Evolutionary conservation across 1,140 invertebrate species (phyloP), one percentile per base, ranked within the genome.

Genomic region (Portunus trituberculatus): DNA sequence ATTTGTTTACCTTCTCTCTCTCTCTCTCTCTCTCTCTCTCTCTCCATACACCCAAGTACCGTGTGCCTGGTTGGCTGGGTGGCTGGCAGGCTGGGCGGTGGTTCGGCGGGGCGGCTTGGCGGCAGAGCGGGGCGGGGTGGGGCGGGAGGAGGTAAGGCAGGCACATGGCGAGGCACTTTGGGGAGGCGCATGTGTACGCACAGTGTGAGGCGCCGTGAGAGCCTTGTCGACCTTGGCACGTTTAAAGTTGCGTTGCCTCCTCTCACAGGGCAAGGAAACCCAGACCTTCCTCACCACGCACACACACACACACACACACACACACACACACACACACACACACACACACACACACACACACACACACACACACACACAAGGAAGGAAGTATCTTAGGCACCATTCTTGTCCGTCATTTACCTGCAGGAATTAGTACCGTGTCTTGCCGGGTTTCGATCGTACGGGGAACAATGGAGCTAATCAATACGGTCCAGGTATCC

Each of bases 301-400:
- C 67, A n/a, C 67, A 76, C 67, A n/a, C 67, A 76, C 67, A n/a
- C 67, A 76, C 67, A n/a, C 20, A n/a, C n/a, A 76, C 67, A n/a
- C 67, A n/a, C 67, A 25, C 67, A 59, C 48, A 52, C 48, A 52
- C 48, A 52, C 48, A 52, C 48, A 52, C 48, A 52, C 48, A 52
- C 48, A 52, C 48, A 52, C 48, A 52, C 48, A 52, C 48, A 52
- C 48, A 52, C 48, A 52, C 48, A 52, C 48, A 52, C 48, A 52
- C 48, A 52, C 48, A 52, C 48, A 52, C 48, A 7, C n/a, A n/a
- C n/a, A n/a, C n/a, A n/a, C n/a, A n/a, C n/a, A n/a, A n/a, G n/a
- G 39, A 59, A 16, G 52, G 52, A 12, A 1, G 20, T 59, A 59
- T 16, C 20, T 59, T 59, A 4, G 12, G 52, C 52, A 16, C n/a